Evolutionary conservation across 2,888 invertebrate species (phyloP).

Genomic region (Lymantria monacha): DNA sequence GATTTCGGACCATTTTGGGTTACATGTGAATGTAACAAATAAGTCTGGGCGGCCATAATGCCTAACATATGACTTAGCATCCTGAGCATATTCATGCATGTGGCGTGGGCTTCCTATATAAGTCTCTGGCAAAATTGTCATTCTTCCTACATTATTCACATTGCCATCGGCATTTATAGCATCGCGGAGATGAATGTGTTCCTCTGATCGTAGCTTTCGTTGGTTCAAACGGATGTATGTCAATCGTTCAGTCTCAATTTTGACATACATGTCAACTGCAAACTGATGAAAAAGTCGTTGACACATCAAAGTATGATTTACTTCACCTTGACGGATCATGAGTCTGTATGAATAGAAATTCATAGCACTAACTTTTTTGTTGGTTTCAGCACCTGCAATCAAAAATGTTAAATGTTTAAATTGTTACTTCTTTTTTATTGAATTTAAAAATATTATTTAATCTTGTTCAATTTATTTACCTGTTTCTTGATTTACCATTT

Average conservation of each 20-base stretch:
- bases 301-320: constrained; percentile 27
- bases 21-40: constrained; percentile 29
- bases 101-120: constrained; percentile 11
- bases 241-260: constrained; percentile 29
- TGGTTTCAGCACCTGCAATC: neutral
- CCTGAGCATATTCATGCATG: constrained; percentile 16
- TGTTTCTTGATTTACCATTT: constrained; percentile 1
- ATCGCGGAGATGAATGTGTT: constrained; percentile 30
- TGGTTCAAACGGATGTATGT: constrained; percentile 28
- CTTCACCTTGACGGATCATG: constrained; percentile 22
- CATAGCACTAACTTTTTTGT: constrained; percentile 8
- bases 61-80: constrained; percentile 37
- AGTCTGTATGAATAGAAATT: constrained; percentile 26
- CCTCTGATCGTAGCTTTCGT: constrained; percentile 25
- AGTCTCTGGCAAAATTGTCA: constrained; percentile 35
- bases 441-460: neutral
- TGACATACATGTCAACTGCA: constrained; percentile 23
- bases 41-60: constrained; percentile 25
- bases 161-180: constrained; percentile 27
- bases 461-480: neutral
- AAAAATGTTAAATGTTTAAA: neutral
- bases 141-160: constrained; percentile 32
- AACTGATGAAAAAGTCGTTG: constrained; percentile 24
- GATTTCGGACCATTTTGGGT: constrained; percentile 36
- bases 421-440: neutral